Conservation (phyloP, 2,888 invertebrate species). For the Elgonia sp. region DNA sequence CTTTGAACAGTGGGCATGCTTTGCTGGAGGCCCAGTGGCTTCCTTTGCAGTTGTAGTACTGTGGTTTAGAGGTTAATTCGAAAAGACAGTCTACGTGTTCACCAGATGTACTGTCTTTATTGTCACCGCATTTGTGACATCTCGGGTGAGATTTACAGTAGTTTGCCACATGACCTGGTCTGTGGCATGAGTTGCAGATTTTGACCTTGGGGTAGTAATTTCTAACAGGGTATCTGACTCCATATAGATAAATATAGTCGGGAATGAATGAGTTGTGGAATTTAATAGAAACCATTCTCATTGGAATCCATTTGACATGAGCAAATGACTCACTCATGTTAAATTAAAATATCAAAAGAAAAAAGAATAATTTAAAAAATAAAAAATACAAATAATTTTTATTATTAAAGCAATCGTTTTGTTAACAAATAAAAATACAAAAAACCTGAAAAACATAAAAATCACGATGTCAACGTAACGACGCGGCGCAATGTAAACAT, state of each 20-base stretch:
- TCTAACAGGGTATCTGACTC: not conserved
- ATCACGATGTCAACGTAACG: no score
- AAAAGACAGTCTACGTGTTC: not conserved
- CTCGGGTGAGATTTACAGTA: slow-evolving; percentile 1
- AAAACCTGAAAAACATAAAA: no score
- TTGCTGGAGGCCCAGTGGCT: slow-evolving; percentile 30
- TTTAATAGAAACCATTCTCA: slow-evolving; percentile 16
- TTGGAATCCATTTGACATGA: no score
- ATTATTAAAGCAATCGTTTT: no score
- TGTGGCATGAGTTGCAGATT: slow-evolving; percentile 17
- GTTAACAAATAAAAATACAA: no score
- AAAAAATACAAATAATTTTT: no score
- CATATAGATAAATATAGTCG: not conserved
- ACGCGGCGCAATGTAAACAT: no score
- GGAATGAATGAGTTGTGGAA: slow-evolving; percentile 8
- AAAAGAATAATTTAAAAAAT: no score
- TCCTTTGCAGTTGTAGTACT: not conserved
- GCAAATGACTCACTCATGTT: no score
- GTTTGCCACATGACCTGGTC: not conserved
- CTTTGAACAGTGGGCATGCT: not conserved
- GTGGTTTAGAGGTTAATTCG: not conserved
- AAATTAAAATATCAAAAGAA: no score
- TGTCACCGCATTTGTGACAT: slow-evolving; percentile 12
- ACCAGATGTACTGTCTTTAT: not conserved
- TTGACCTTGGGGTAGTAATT: slow-evolving; percentile 6